Evolutionary conservation across 2,797 vertebrate species (phyloP).

Genomic region (Halcyon smyrnensis): DNA sequence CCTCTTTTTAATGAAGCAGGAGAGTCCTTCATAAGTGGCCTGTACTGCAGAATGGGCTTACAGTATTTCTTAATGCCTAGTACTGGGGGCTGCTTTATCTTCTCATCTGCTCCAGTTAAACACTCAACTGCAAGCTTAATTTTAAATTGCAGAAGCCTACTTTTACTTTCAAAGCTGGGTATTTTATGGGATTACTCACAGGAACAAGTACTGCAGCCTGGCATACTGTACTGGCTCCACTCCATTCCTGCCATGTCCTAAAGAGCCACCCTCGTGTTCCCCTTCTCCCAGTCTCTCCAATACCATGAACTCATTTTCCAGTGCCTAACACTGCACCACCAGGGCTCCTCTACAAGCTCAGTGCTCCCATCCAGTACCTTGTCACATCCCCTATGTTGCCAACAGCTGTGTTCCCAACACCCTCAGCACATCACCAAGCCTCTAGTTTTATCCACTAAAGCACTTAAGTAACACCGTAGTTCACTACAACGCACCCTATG

Average conservation of each 20-base stretch:
- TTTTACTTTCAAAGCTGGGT: not conserved
- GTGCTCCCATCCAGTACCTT: not conserved
- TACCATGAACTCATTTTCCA: not conserved
- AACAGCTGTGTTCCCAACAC: not conserved
- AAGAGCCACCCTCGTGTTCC: not conserved
- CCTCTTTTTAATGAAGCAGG: not conserved
- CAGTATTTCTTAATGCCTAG: not conserved
- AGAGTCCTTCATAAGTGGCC: not conserved
- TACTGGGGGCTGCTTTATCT: not conserved
- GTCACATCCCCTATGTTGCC: not conserved
- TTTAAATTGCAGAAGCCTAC: not conserved
- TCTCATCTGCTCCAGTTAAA: not conserved
- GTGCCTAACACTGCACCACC: not conserved
- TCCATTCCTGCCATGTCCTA: not conserved
- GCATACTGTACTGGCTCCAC: not conserved
- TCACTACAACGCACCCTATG: accelerated
- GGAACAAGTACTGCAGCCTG: not conserved
- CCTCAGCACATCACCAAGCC: not conserved
- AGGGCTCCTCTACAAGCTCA: not conserved
- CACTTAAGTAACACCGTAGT: accelerated
- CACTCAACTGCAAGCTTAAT: not conserved
- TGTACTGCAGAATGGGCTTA: not conserved
- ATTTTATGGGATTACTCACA: not conserved
- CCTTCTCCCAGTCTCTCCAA: not conserved
- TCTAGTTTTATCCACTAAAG: not conserved